phyloP scores from a whole-genome alignment of 2,797 vertebrate genomes.

The Falco concolor region DNA sequence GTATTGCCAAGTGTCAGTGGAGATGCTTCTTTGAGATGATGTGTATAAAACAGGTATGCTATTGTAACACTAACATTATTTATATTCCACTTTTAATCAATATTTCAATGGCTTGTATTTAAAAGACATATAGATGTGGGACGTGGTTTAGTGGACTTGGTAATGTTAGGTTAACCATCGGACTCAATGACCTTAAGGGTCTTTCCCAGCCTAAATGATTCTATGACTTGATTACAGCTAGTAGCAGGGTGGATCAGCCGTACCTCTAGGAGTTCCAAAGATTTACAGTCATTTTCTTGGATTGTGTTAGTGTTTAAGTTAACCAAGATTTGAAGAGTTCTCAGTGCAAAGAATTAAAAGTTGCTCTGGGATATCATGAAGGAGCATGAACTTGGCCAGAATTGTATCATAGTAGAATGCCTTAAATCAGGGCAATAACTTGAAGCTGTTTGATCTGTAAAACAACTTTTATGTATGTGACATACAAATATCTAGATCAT shows the following conservation, averaged over 20 bases:
- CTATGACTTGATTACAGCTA: not conserved
- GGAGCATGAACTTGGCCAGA: not conserved
- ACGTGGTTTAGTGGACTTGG: not conserved
- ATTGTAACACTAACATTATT: not conserved
- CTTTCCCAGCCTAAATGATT: not conserved
- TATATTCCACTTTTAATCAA: not conserved
- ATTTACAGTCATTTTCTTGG: not conserved
- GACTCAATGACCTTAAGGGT: not conserved
- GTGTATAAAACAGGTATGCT: not conserved
- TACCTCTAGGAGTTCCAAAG: not conserved
- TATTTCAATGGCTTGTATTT: not conserved
- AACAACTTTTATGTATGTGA: not conserved
- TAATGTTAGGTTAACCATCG: not conserved
- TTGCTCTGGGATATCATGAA: not conserved
- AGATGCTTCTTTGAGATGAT: not conserved
- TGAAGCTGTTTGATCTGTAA: not conserved
- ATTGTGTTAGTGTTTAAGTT: not conserved
- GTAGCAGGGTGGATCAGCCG: not conserved
- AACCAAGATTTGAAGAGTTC: not conserved
- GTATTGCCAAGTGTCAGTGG: not conserved
- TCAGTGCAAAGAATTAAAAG: not conserved
- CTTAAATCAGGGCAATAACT: not conserved
- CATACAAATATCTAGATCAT: not conserved
- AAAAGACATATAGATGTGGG: fast-evolving
- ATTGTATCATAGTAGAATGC: not conserved